Evolutionary conservation across 2,888 invertebrate species (phyloP).

Genomic region (Mythimna pallens): DNA sequence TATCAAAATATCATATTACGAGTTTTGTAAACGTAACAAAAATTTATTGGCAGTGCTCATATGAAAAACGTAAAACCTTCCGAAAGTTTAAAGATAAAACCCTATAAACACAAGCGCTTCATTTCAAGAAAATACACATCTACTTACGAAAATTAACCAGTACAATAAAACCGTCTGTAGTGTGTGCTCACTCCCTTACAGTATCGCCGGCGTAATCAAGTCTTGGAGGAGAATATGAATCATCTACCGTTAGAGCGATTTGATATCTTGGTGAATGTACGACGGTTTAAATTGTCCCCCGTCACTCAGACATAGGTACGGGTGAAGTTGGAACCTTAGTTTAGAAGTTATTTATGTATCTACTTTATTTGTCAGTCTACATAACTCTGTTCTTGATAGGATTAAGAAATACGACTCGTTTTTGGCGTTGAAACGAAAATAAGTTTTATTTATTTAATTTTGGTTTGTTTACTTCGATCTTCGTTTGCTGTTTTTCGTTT

Average conservation of each 20-base stretch:
- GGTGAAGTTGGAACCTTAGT: conserved; percentile 58
- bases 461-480: conserved; percentile 31
- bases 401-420: conserved; percentile 34
- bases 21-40: background rate
- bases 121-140: conserved; percentile 19
- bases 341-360: conserved; percentile 57
- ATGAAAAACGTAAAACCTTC: background rate
- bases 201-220: conserved; percentile 69
- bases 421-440: conserved; percentile 33
- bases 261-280: conserved; percentile 65
- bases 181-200: conserved; percentile 54
- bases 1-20: background rate
- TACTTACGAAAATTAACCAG: conserved; percentile 33
- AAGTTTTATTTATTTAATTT: conserved; percentile 33
- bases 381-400: conserved; percentile 50
- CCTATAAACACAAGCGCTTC: background rate
- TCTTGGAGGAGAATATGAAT: conserved; percentile 71
- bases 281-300: conserved; percentile 65
- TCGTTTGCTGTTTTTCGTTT: background rate
- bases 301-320: conserved; percentile 56
- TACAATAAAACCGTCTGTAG: conserved; percentile 31
- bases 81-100: conserved; percentile 10
- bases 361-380: conserved; percentile 51
- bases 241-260: conserved; percentile 61
- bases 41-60: background rate